These are phyloP conservation scores for Leptopilina drosophilae DNA, from an alignment of 2,888 invertebrate genomes.

Conservation along the genomic window DNA sequence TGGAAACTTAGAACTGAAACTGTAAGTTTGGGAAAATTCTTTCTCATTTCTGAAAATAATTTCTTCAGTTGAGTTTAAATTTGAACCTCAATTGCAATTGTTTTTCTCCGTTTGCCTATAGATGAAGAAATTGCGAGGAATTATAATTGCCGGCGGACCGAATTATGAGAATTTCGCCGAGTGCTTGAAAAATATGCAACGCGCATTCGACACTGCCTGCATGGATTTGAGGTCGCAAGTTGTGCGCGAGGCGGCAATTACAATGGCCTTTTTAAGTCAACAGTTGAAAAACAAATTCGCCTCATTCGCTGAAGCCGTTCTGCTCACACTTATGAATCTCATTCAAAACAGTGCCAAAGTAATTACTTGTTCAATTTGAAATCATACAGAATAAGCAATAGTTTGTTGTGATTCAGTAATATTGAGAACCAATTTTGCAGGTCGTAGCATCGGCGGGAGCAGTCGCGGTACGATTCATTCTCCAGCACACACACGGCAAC, in stretches of 20 bases:
- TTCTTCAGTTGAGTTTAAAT: no score
- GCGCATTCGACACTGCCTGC: slow-evolving; percentile 88
- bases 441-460: slow-evolving; percentile 93
- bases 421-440: slow-evolving; percentile 73
- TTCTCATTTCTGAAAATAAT: no score
- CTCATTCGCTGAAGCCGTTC: slow-evolving; percentile 89
- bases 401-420: no score
- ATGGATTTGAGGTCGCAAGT: slow-evolving; percentile 95
- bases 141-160: slow-evolving; percentile 88
- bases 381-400: no score
- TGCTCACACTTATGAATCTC: slow-evolving; percentile 91
- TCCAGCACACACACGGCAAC: slow-evolving; percentile 88
- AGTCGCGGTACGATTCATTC: slow-evolving; percentile 91
- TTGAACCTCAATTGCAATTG: background rate
- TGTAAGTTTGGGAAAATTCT: slow-evolving; percentile 78
- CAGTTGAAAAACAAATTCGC: slow-evolving; percentile 90
- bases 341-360: slow-evolving; percentile 98
- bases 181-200: slow-evolving; percentile 87
- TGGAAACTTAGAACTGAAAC: slow-evolving; percentile 97
- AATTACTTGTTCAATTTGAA: slow-evolving; percentile 53
- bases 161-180: slow-evolving; percentile 86
- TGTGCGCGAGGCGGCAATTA: slow-evolving; percentile 96
- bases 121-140: slow-evolving; percentile 91
- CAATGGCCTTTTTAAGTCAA: slow-evolving; percentile 94
- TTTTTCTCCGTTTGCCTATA: slow-evolving; percentile 71